Evolutionary conservation across 2,113 vertebrate species (phyloP), one percentile per base, ranked within the genome.

Genomic region (Tretioscincus oriximinensis): DNA sequence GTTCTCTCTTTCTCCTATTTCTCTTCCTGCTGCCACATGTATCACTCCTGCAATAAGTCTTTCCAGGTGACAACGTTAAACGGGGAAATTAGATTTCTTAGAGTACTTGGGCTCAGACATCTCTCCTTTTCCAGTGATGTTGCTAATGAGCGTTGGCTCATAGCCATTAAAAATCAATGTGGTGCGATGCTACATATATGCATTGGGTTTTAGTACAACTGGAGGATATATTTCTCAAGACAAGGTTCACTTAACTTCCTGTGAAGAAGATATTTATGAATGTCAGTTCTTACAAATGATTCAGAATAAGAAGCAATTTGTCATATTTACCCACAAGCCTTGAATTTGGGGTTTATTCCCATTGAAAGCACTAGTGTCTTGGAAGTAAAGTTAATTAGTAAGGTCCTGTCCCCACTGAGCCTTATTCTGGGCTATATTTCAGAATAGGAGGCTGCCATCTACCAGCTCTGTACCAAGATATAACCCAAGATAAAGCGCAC

Each of bases 81-180:
- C 65, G 65, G n/a, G 28, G 71, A 41, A 88, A 80, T 78, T 67
- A 85, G 86, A 22, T 9, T 58, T n/a, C 54, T 66, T 61, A 61
- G 21, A 24, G 81, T 24, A 79, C 45, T 28, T 24, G 67, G 4
- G 10, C 54, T 24, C 61, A 54, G 2, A 24, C 26, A 72, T n/a
- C 80, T 18, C 3, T n/a, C 83, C 75, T 82, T 73, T 83, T 66
- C 75, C 81, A 45, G 49, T 47, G 22, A 45, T 20, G 49, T 47
- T 87, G 31, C 81, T 78, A 75, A 88, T 75, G 8, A 80, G 68
- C 86, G 67, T 31, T 61, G 70, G 60, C 72, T 87, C 45, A 81
- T 67, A 77, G 68, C 54, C 77, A 81, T 88, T 85, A 78, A 78
- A 88, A 91, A 84, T 79, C 73, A 82, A 61, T 68, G 21, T 35